Conservation (phyloP, 2,888 invertebrate genomes). For the Pyralis farinalis region DNA sequence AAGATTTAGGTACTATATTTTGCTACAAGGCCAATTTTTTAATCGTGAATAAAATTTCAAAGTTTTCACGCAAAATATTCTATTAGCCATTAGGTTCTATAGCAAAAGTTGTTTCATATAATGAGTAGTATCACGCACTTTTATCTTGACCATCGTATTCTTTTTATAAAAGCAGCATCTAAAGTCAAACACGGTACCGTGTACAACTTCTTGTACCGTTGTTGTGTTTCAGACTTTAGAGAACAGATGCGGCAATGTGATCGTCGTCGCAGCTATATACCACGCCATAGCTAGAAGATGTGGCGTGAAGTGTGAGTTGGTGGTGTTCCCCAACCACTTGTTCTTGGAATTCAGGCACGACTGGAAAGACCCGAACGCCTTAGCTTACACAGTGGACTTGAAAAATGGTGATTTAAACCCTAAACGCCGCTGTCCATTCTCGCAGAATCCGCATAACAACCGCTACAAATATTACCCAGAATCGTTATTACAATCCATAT, state of each 20-base stretch:
- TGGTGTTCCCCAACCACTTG: slow-evolving; percentile 55
- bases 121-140: no score
- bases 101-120: no score
- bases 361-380: slow-evolving; percentile 14
- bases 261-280: slow-evolving; percentile 44
- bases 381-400: slow-evolving; percentile 41
- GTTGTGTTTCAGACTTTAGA: slow-evolving; percentile 44
- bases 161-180: no score
- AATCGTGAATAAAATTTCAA: no score
- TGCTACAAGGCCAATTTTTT: no score
- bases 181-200: no score
- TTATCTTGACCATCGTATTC: no score
- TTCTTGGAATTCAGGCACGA: slow-evolving; percentile 49
- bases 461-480: slow-evolving; percentile 39
- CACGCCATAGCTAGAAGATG: slow-evolving; percentile 50
- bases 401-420: slow-evolving; percentile 38
- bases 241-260: slow-evolving; percentile 36
- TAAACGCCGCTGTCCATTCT: slow-evolving; percentile 49
- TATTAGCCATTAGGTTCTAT: no score
- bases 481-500: slow-evolving; percentile 40
- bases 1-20: no score
- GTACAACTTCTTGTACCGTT: no score
- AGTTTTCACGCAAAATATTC: no score
- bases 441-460: slow-evolving; percentile 18
- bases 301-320: slow-evolving; percentile 45